phyloP scores from a whole-genome alignment of 1,140 invertebrate genomes.

The Neodiprion fabricii region DNA sequence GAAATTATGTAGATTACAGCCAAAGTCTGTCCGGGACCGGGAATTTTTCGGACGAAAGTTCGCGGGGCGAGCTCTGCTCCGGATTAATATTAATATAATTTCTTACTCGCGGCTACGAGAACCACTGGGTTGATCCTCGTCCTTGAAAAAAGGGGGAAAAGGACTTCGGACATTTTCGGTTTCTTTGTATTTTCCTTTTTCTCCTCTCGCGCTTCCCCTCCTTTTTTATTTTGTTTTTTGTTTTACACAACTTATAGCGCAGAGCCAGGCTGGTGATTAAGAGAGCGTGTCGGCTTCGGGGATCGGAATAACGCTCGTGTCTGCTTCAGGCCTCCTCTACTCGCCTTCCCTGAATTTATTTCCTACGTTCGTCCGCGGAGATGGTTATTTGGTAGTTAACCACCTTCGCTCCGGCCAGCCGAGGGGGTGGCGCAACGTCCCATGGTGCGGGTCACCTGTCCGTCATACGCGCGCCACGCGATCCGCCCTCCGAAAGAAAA shows the following conservation, averaged over 20 bases:
- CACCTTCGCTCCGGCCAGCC: neutral
- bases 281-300: conserved; percentile 24
- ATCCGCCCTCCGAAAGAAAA: too few species aligned
- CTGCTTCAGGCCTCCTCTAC: neutral
- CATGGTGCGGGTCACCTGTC: neutral
- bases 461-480: neutral
- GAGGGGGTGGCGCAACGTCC: neutral
- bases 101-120: conserved; percentile 47
- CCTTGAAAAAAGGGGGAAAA: conserved; percentile 8
- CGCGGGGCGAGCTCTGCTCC: conserved; percentile 27
- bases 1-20: conserved; percentile 52
- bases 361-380: neutral
- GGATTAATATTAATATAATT: conserved; percentile 60
- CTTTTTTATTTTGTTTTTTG: conserved; percentile 19
- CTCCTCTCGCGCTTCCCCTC: conserved; percentile 25
- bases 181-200: conserved; percentile 21
- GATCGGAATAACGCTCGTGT: neutral
- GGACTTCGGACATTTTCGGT: conserved; percentile 13
- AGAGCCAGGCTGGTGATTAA: conserved; percentile 51
- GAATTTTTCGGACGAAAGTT: conserved; percentile 41
- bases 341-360: neutral
- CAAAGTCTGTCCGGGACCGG: conserved; percentile 23
- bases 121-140: conserved; percentile 16
- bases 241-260: conserved; percentile 25
- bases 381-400: conserved; percentile 1